These are phyloP conservation scores for Tubulanus polymorphus DNA, from an alignment of 2,888 invertebrate species.

Conservation along the genomic window DNA sequence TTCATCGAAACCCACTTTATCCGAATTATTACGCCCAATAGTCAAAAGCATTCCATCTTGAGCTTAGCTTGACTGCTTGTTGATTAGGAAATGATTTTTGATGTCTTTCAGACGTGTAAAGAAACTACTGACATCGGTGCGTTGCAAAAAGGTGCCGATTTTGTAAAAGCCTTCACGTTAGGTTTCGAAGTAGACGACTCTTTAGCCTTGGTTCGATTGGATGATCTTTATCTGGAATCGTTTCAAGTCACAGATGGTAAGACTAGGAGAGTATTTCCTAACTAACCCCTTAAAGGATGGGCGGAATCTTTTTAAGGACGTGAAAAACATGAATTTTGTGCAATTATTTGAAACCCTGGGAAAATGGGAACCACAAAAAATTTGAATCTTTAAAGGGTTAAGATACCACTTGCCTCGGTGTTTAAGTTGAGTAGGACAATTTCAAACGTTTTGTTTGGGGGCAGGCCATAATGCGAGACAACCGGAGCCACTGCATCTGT, in stretches of 20 bases:
- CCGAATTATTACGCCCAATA: background rate
- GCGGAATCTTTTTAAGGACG: no score
- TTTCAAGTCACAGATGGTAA: slow-evolving; percentile 87
- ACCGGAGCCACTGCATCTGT: no score
- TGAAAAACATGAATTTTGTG: no score
- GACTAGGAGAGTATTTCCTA: no score
- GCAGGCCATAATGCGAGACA: no score
- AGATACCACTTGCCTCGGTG: no score
- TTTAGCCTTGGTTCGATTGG: slow-evolving; percentile 84
- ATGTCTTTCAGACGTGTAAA: slow-evolving; percentile 52
- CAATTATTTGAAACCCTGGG: no score
- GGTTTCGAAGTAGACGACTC: slow-evolving; percentile 98
- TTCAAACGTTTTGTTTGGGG: no score
- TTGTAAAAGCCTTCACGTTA: slow-evolving; percentile 90
- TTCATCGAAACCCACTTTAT: background rate
- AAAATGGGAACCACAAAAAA: no score
- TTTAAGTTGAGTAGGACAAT: no score
- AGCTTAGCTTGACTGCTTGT: background rate
- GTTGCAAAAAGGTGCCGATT: slow-evolving; percentile 96
- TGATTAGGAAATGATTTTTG: background rate
- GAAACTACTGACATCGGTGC: slow-evolving; percentile 82
- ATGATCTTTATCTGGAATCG: slow-evolving; percentile 94
- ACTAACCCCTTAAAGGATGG: no score
- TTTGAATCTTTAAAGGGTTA: no score
- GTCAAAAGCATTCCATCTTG: background rate